phyloP scores from a whole-genome alignment of 2,888 invertebrate species.

The Himalopsyche anomala region DNA sequence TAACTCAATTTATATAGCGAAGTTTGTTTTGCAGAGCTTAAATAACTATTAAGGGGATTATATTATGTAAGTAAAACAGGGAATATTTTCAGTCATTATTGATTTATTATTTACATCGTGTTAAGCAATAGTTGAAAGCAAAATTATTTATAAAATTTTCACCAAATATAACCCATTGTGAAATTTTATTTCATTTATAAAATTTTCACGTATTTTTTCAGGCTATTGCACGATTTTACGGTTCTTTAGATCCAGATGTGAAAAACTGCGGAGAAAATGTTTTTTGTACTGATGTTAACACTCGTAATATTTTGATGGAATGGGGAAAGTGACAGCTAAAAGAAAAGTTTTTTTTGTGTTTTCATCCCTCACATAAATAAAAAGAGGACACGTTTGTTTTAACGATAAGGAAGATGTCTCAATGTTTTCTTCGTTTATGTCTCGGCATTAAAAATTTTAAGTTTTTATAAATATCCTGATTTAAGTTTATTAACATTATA shows the following conservation, averaged over 20 bases:
- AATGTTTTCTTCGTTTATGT: not conserved
- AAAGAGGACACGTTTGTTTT: not conserved
- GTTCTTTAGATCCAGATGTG: not conserved
- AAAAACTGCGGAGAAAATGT: slow-evolving; percentile 4
- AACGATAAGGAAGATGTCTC: not conserved
- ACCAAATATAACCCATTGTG: not conserved
- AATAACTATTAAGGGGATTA: too few species aligned
- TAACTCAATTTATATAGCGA: too few species aligned
- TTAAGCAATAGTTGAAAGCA: too few species aligned
- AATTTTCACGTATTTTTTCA: slow-evolving; percentile 17
- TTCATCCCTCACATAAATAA: not conserved
- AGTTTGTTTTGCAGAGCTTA: too few species aligned
- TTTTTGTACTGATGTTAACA: slow-evolving; percentile 31
- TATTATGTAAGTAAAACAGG: too few species aligned
- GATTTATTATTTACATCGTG: too few species aligned
- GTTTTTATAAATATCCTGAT: too few species aligned
- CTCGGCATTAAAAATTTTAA: not conserved
- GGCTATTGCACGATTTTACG: slow-evolving; percentile 19
- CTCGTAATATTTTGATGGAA: slow-evolving; percentile 42
- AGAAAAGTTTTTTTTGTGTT: slow-evolving; percentile 4
- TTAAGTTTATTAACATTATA: too few species aligned
- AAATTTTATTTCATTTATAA: slow-evolving; percentile 28
- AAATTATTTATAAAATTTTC: too few species aligned
- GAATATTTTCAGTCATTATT: too few species aligned
- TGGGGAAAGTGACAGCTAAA: slow-evolving; percentile 1